Evolutionary conservation across 2,888 invertebrate species (phyloP), one percentile per base, ranked within the genome.

Genomic region (Seira sanloemensis): DNA sequence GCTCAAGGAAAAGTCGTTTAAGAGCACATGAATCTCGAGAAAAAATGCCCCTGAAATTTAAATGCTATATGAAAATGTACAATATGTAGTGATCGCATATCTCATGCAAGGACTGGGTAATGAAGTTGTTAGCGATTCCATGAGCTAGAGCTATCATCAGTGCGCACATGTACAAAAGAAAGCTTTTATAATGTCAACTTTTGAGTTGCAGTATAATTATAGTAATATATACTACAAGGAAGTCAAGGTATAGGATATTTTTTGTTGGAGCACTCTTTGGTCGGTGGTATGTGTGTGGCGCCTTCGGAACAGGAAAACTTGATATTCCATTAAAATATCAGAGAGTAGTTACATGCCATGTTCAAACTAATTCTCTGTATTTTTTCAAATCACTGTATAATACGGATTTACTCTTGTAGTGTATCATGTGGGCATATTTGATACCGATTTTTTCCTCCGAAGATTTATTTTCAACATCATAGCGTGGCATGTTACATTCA

Each of bases 241-340:
- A 4, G n/a, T 58, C 58, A 18, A 58, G n/a, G 58, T 37, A 37
- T 5, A 37, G 37, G 12, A 12, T n/a, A n/a, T n/a, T n/a, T n/a
- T n/a, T n/a, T n/a, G n/a, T n/a, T n/a, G n/a, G n/a, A n/a, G n/a
- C n/a, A 37, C 37, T 37, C 37, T 12, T 12, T 37, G 12, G 37
- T 77, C n/a, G 77, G 37, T 75, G 46, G 23, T 66, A 58, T 50
- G 16, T 78, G 72, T 78, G 68, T 73, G 79, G 79, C 79, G 79
- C 68, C 79, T 74, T 54, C n/a, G 21, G 21, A 67, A 66, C 79
- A 79, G 24, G 77, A 58, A 16, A 58, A 58, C n/a, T 9, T 58
- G 58, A 58, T 58, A 58, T 58, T 58, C 58, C 58, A 58, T 58
- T 58, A 58, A 58, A 58, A 58, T 58, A 58, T 58, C 58, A 58